These are phyloP conservation scores for Parazoanthus swiftii DNA, from an alignment of 92 coral and sea anemone species.

Conservation along the genomic window DNA sequence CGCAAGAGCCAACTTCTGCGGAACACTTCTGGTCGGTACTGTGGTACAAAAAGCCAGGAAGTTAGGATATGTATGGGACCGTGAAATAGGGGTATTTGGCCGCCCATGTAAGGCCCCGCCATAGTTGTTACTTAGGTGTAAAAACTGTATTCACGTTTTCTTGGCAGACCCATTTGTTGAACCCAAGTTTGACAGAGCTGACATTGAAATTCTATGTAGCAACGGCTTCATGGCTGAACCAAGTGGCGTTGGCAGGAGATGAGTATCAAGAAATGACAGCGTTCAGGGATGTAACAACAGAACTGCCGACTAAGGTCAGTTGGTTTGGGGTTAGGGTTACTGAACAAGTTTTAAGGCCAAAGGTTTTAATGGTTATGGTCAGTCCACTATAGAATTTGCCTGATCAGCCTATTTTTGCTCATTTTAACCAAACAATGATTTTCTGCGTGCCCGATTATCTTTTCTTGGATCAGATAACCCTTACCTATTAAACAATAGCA, in stretches of 20 bases:
- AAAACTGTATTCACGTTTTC: background rate
- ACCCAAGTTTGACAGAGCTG: constrained; percentile 79
- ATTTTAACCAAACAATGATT: too few relatives aligned
- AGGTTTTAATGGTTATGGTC: background rate
- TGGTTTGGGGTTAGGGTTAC: background rate
- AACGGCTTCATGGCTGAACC: constrained; percentile 95
- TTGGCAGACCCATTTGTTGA: constrained; percentile 85
- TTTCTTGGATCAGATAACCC: too few relatives aligned
- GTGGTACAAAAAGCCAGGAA: too few relatives aligned
- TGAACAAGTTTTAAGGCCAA: background rate
- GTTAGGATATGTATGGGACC: too few relatives aligned
- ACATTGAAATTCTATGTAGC: constrained; percentile 79
- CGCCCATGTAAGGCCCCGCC: background rate
- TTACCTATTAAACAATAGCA: too few relatives aligned
- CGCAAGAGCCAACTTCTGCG: too few relatives aligned
- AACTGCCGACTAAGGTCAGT: constrained; percentile 70
- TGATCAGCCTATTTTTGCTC: background rate
- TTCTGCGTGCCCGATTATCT: too few relatives aligned
- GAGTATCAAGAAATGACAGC: constrained; percentile 73
- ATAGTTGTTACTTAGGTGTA: background rate
- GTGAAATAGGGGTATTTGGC: too few relatives aligned
- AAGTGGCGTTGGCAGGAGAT: constrained; percentile 90
- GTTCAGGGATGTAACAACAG: constrained; percentile 64
- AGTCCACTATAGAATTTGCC: background rate
- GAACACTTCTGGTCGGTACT: too few relatives aligned